Conservation (phyloP, 2,113 vertebrate genomes). For the Barnardius zonarius region DNA sequence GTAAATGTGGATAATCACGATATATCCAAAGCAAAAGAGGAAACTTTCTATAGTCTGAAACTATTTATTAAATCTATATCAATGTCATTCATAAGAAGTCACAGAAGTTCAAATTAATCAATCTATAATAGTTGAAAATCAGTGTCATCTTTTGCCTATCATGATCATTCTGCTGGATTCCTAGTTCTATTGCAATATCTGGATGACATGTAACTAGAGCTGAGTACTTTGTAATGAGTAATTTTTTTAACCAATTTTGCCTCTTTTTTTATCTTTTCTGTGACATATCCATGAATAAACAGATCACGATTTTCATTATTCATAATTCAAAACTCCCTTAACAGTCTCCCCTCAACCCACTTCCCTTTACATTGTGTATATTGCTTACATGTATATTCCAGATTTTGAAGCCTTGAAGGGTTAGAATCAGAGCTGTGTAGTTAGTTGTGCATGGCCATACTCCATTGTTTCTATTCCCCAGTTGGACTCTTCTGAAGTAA, state of each 20-base stretch:
- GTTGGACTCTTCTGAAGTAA: constrained; percentile 50
- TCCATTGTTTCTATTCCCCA: constrained; percentile 1
- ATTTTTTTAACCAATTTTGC: constrained; percentile 50
- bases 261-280: not conserved
- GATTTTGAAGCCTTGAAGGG: not conserved
- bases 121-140: not conserved
- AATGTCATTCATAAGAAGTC: not conserved
- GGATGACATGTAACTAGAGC: not conserved
- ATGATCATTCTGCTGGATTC: not conserved
- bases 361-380: not conserved
- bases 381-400: not conserved
- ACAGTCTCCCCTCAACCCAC: not conserved
- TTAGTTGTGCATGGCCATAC: not conserved
- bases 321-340: constrained; percentile 27
- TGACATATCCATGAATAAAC: constrained; percentile 38
- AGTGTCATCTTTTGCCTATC: not conserved
- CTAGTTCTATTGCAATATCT: not conserved
- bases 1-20: not conserved
- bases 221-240: constrained; percentile 37
- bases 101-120: not conserved
- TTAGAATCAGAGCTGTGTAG: not conserved
- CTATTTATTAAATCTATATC: not conserved
- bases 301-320: constrained; percentile 18
- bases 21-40: not conserved
- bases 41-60: not conserved